Conservation (phyloP, 2,113 vertebrate genomes). For the Forbesichthys agassizii region DNA sequence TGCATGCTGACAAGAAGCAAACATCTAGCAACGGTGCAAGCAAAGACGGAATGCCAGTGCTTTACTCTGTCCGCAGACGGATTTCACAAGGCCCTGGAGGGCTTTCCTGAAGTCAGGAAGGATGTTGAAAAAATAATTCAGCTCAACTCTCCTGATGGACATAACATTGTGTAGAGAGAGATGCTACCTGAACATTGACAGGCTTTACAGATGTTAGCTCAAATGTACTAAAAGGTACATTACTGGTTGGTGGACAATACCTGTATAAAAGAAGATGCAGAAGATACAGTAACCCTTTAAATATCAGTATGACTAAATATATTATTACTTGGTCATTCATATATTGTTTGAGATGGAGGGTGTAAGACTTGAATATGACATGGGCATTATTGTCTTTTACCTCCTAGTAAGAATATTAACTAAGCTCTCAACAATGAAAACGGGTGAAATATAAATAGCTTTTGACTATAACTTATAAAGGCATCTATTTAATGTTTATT, state of each 20-base stretch:
- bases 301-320: no score
- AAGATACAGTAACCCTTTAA: no score
- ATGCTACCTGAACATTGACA: neutral
- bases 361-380: neutral
- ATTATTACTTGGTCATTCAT: neutral
- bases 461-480: no score
- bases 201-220: no score
- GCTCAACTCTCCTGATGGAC: conserved; percentile 37
- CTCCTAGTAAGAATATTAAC: conserved; percentile 40
- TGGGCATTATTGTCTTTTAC: conserved; percentile 19
- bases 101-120: conserved; percentile 62
- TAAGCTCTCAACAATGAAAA: conserved; percentile 13
- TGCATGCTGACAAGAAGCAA: conserved; percentile 68
- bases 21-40: conserved; percentile 63
- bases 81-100: conserved; percentile 55
- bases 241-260: no score
- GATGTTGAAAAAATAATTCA: conserved; percentile 56
- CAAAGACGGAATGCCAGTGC: conserved; percentile 63
- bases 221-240: no score
- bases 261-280: no score
- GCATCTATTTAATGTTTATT: no score
- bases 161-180: conserved; percentile 30
- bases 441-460: neutral
- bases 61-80: conserved; percentile 69
- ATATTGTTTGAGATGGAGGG: no score